Base-by-base conservation (phyloP, 2,797 vertebrate species). In the Calcarius lapponicus region DNA sequence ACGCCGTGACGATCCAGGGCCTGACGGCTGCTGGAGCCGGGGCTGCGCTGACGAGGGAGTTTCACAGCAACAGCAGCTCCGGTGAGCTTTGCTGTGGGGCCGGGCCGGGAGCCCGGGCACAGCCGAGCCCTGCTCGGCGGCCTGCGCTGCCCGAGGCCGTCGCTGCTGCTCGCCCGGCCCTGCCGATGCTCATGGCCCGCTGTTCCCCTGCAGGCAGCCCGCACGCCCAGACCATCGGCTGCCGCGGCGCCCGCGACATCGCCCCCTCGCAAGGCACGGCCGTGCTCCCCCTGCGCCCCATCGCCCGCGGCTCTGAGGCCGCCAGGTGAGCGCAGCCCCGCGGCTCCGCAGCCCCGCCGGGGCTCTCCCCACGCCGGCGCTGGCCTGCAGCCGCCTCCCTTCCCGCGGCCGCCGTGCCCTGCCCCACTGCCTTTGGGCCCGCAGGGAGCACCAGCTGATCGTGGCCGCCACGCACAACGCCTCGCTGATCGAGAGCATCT, bases 401-500 rank as follows among this genome's bases (percentile, higher is more conserved):
- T 25, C 7, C 53, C 32, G 21, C 7, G 32, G 26, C 3, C 1
- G 1, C 14, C 5, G 40, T 3, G 22, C 29, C 69, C 31, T 4
- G 0, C 32, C 17, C 36, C 43, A 7, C 64, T 34, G 71, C 13
- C 61, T 36, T 1, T 36, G 11, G 18, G 40, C 57, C 89, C 1
- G 42, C 91, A 96, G 94, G 45, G 62, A 91, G 34, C 84, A 95
- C 89, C 66, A 90, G 87, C 93, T 96, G 70, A 5, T 96, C 7
- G 94, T 96, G 91, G 58, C 45, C 11, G 0, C 6, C 0, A 60
- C 45, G 4, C 86, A 42, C 73, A 34, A 88, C 1, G 3, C 1
- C 86, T 40, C 80, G 2, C 26, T 1, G 11, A 29, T 93, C 45
- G 89, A 93, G 85, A 50, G 18, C 6, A 18, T 58, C 70, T 95